phyloP scores from a whole-genome alignment of 2,797 vertebrate genomes.

The Onychomys arenicola region DNA sequence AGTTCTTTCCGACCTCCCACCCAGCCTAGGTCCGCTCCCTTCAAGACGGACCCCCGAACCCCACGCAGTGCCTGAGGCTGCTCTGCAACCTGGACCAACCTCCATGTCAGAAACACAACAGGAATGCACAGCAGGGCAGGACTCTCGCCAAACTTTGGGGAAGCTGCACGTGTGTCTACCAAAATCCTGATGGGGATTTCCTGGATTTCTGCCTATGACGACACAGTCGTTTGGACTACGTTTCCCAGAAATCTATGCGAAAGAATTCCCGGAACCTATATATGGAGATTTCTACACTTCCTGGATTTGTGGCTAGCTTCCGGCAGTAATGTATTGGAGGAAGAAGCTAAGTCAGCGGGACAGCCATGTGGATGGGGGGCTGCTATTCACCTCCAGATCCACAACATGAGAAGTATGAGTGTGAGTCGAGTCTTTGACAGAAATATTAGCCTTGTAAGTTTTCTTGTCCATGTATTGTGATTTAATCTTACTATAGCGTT shows the following conservation, averaged over 20 bases:
- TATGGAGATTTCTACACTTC: background rate
- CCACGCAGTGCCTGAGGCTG: no score
- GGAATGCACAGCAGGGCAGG: rapidly evolving
- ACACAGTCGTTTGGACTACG: background rate
- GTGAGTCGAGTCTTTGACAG: background rate
- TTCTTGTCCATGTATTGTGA: background rate
- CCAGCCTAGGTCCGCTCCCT: background rate
- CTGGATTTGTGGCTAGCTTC: background rate
- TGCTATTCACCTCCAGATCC: background rate
- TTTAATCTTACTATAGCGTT: background rate
- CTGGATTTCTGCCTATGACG: background rate
- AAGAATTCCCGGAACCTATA: background rate
- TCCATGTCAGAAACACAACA: background rate
- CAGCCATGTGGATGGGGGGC: background rate
- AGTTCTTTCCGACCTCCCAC: background rate
- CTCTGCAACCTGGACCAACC: background rate
- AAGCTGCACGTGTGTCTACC: rapidly evolving
- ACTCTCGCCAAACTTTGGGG: background rate
- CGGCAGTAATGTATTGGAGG: no score
- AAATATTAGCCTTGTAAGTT: background rate
- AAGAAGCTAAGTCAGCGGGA: no score
- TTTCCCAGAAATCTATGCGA: background rate
- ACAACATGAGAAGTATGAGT: background rate
- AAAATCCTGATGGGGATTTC: background rate
- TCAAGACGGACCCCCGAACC: no score